Conservation (phyloP, 2,113 vertebrate genomes). For the Anseranas semipalmata region DNA sequence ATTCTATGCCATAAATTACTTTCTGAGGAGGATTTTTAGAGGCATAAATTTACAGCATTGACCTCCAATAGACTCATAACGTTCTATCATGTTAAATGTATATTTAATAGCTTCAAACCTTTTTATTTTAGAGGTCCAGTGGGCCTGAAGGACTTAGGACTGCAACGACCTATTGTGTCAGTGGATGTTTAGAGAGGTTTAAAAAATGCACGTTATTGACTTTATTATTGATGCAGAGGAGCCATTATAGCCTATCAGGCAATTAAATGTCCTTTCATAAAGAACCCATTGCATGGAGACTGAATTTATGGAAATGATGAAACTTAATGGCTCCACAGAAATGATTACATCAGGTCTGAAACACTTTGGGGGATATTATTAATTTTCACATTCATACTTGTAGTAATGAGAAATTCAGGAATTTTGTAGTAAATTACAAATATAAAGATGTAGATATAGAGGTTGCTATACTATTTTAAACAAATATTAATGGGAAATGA, state of each 20-base stretch:
- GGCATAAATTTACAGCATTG: slow-evolving; percentile 60
- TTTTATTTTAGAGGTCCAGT: slow-evolving; percentile 52
- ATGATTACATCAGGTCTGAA: slow-evolving; percentile 19
- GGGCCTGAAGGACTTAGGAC: slow-evolving; percentile 24
- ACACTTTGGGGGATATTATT: slow-evolving; percentile 33
- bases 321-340: slow-evolving; percentile 44
- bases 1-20: slow-evolving; percentile 59
- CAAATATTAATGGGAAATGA: not conserved
- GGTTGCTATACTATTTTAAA: not conserved
- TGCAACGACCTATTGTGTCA: slow-evolving; percentile 13
- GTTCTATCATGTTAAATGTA: slow-evolving; percentile 61
- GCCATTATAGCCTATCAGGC: slow-evolving; percentile 51
- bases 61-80: slow-evolving; percentile 58
- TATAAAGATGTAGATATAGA: not conserved
- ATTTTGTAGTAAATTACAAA: not conserved
- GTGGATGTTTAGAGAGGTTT: slow-evolving; percentile 47
- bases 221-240: slow-evolving; percentile 68
- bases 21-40: slow-evolving; percentile 61
- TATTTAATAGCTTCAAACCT: slow-evolving; percentile 63
- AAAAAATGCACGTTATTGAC: slow-evolving; percentile 69
- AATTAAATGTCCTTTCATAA: slow-evolving; percentile 70
- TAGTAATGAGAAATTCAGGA: slow-evolving; percentile 27
- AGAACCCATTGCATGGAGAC: slow-evolving; percentile 27
- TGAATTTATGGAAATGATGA: slow-evolving; percentile 66
- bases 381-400: slow-evolving; percentile 8